Evolutionary conservation across 2,888 invertebrate species (phyloP), one percentile per base, ranked within the genome.

Genomic region (Cephus sareptanus): DNA sequence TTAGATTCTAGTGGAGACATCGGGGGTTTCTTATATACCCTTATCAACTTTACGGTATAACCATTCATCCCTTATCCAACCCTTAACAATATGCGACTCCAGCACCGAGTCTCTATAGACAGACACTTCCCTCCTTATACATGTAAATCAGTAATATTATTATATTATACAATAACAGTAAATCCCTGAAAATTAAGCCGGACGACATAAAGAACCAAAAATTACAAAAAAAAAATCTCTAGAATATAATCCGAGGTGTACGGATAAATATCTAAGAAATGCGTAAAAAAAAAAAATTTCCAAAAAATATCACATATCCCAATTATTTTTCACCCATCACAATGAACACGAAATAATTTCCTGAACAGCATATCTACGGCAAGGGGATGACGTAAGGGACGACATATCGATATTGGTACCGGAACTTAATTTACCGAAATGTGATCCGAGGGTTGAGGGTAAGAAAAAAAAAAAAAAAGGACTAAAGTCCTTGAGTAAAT

Each of bases 101-200:
- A 9, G 15, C 9, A 23, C 23, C 0, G 56, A 56, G 9, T 56
- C 6, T 2, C 9, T 0, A 9, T 2, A 23, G 23, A 23, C 9
- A 9, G 9, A 23, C 23, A 23, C 23, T 9, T 56, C 9, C 23
- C 0, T 23, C 1, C 0, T 56, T 23, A 15, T 56, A 1, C 9
- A 15, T 9, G 23, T 23, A 56, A 56, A 23, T 40, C 4, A 15
- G 6, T 15, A 15, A 23, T 1, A 23, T 15, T 23, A n/a, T n/a
- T n/a, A n/a, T n/a, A n/a, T n/a, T n/a, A n/a, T n/a, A 1, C 6
- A 1, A 23, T 6, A 6, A 1, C 6, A 6, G 23, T 23, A 1
- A 23, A 2, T 56, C 9, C 23, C 56, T 56, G 9, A 56, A 23
- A 56, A 23, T 56, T 9, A 23, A 56, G 9, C 9, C 9, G 2